Evolutionary conservation across 2,888 invertebrate species (phyloP).

Genomic region (Andrena dorsata): DNA sequence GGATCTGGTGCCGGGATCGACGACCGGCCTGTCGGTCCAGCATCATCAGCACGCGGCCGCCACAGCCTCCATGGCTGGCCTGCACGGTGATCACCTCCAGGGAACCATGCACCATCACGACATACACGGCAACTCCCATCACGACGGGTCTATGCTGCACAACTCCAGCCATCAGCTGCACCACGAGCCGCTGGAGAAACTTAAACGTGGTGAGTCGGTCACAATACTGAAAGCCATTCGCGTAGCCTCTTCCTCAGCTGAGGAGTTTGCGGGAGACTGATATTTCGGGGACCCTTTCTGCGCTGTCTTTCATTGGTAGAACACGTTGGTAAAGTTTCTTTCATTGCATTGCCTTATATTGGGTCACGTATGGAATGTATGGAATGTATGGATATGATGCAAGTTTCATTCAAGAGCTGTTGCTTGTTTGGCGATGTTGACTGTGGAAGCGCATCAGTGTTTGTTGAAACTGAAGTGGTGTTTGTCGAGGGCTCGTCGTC

Average conservation of each 20-base stretch:
- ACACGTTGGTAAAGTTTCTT: too few species aligned
- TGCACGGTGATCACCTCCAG: slow-evolving; percentile 86
- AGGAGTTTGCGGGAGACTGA: not conserved
- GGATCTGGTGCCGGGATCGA: slow-evolving; percentile 89
- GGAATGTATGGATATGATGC: too few species aligned
- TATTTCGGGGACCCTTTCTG: not conserved
- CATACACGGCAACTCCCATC: slow-evolving; percentile 84
- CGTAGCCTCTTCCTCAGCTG: not conserved
- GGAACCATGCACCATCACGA: slow-evolving; percentile 83
- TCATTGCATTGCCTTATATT: too few species aligned
- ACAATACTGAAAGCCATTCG: slow-evolving; percentile 53
- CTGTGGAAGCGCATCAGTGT: too few species aligned
- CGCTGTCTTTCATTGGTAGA: too few species aligned
- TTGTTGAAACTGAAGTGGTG: too few species aligned
- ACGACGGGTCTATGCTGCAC: slow-evolving; percentile 86
- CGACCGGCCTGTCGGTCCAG: slow-evolving; percentile 85
- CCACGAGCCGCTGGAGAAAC: slow-evolving; percentile 91
- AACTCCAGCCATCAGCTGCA: slow-evolving; percentile 89
- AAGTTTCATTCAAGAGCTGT: too few species aligned
- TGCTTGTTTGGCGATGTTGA: too few species aligned
- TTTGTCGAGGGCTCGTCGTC: too few species aligned
- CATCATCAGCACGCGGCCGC: slow-evolving; percentile 86
- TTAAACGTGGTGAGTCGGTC: slow-evolving; percentile 90
- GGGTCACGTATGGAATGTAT: too few species aligned
- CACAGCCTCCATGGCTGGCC: slow-evolving; percentile 86